Percentiles rank a stretch among this genome's conserved stretches.
Evolutionary conservation across 2,797 vertebrate species (phyloP).

Genomic region (Sebastiscus tertius): DNA sequence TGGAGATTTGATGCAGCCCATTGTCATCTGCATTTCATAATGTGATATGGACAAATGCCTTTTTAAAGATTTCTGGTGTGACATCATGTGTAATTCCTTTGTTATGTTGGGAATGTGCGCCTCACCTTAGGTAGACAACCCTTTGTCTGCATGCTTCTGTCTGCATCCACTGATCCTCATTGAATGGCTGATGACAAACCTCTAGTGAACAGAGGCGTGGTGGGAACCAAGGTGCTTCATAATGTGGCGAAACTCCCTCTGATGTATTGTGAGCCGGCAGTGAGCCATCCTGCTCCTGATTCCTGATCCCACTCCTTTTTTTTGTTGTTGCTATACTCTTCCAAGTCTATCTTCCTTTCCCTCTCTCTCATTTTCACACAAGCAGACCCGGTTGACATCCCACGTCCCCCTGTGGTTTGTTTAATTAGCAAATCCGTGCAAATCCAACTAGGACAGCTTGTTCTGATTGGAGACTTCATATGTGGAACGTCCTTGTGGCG

Average conservation of each 20-base stretch:
- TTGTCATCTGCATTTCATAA: constrained; percentile 31
- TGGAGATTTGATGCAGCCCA: not conserved
- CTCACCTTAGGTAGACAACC: constrained; percentile 60
- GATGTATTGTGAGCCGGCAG: constrained; percentile 41
- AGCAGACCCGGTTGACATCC: constrained; percentile 42
- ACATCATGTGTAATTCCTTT: constrained; percentile 69
- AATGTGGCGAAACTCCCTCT: constrained; percentile 50
- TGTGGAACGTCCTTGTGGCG: constrained; percentile 58
- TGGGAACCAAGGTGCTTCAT: constrained; percentile 52
- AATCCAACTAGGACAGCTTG: constrained; percentile 74
- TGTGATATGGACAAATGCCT: constrained; percentile 48
- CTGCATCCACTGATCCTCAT: constrained; percentile 23
- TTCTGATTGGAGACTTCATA: constrained; percentile 55
- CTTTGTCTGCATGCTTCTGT: constrained; percentile 57
- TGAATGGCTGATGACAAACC: constrained; percentile 42
- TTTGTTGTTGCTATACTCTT: not conserved
- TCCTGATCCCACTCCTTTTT: constrained; percentile 10
- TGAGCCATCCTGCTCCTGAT: constrained; percentile 26
- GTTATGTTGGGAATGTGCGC: constrained; percentile 62
- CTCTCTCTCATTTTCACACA: constrained; percentile 47
- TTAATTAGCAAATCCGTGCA: constrained; percentile 75
- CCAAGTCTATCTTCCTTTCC: constrained; percentile 10
- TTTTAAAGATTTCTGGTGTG: constrained; percentile 63
- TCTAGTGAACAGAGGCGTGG: constrained; percentile 44
- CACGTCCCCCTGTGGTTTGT: constrained; percentile 60